These are phyloP conservation scores for Mnemiopsis leidyi DNA, from an alignment of 37 sponge, comb jelly and placozoan genomes.

Conservation along the genomic window DNA sequence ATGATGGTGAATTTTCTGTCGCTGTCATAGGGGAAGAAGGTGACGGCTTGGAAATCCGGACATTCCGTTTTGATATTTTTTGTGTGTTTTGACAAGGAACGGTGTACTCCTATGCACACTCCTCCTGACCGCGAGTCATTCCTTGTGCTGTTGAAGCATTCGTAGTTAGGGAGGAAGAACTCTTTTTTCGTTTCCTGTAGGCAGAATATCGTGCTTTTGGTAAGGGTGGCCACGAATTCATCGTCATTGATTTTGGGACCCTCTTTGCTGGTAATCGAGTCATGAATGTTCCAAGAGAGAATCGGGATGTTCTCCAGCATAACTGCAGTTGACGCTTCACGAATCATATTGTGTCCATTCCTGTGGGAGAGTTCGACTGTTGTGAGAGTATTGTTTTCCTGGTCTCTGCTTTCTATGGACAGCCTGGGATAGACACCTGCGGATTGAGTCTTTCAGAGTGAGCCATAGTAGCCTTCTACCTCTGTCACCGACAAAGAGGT, in stretches of 20 bases:
- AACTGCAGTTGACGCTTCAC: too few species aligned
- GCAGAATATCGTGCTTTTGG: not conserved
- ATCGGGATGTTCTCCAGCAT: not conserved
- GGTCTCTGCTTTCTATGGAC: not conserved
- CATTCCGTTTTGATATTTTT: not conserved
- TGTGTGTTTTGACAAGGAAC: too few species aligned
- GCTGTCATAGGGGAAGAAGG: not conserved
- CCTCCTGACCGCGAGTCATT: not conserved
- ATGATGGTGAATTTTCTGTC: not conserved
- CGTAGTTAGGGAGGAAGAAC: not conserved
- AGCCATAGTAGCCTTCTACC: not conserved
- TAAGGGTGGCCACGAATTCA: not conserved
- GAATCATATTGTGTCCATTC: too few species aligned
- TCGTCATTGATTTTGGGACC: not conserved
- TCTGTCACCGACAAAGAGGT: not conserved
- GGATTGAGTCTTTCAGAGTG: not conserved
- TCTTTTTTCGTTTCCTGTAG: conserved; percentile 1
- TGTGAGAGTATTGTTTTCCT: not conserved
- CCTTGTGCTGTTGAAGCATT: not conserved
- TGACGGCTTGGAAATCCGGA: not conserved
- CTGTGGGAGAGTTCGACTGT: not conserved
- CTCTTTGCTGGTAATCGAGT: not conserved
- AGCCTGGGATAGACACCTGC: not conserved
- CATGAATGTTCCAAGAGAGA: not conserved
- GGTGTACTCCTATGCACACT: not conserved